These are phyloP conservation scores for Bufotes viridis DNA, from an alignment of 2,797 vertebrate genomes.

Conservation along the genomic window DNA sequence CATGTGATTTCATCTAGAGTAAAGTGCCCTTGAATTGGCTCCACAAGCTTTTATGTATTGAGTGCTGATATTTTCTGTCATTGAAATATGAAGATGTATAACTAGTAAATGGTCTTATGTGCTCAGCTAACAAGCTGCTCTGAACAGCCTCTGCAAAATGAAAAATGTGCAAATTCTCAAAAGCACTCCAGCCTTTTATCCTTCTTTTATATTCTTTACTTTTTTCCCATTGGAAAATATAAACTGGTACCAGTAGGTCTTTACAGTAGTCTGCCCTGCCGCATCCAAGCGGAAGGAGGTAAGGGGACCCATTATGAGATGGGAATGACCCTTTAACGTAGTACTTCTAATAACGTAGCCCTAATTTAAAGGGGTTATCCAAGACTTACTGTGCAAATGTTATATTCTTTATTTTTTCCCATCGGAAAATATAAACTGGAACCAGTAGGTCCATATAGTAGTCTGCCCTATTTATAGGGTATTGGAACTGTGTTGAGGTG, in stretches of 20 bases:
- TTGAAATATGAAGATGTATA: background rate
- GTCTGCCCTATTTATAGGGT: background rate
- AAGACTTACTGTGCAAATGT: background rate
- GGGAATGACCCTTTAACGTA: too few species aligned
- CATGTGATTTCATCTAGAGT: background rate
- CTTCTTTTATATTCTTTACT: background rate
- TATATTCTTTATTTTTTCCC: background rate
- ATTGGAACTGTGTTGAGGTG: background rate
- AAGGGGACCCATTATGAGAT: too few species aligned
- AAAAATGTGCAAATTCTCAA: background rate
- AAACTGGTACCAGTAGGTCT: background rate
- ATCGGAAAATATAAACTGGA: background rate
- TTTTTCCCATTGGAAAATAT: background rate
- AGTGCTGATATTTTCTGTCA: background rate
- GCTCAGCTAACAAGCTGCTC: conserved; percentile 3
- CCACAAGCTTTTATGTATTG: conserved; percentile 16
- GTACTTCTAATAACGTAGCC: too few species aligned
- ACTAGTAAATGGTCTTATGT: conserved; percentile 17
- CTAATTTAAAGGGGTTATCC: too few species aligned
- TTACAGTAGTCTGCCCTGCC: background rate
- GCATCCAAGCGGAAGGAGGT: too few species aligned
- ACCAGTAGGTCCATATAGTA: background rate
- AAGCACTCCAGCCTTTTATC: background rate
- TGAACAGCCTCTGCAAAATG: background rate
- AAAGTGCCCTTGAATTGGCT: conserved; percentile 33